Evolutionary conservation across 2,797 vertebrate species (phyloP).

Genomic region (Crenichthys baileyi): DNA sequence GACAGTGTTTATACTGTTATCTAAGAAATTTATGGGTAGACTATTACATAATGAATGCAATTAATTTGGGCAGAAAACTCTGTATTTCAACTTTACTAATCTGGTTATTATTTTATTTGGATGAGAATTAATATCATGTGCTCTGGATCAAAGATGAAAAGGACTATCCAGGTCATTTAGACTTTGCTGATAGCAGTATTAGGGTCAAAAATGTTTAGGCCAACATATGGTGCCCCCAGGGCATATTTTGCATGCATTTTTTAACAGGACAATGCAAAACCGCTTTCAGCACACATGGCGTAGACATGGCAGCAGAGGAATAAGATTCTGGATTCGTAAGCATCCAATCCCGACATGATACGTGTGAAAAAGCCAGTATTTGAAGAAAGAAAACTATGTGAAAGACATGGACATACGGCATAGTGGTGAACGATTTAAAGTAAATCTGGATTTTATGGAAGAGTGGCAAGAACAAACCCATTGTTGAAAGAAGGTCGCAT

Average conservation of each 20-base stretch:
- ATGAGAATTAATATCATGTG: conserved; percentile 6
- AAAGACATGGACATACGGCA: background rate
- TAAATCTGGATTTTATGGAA: background rate
- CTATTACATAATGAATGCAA: background rate
- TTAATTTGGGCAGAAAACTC: background rate
- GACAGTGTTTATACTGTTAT: background rate
- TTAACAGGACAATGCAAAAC: background rate
- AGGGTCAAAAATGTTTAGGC: background rate
- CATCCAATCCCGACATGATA: background rate
- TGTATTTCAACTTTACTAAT: background rate
- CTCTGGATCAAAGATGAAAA: background rate
- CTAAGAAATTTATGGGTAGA: background rate
- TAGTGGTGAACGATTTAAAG: background rate
- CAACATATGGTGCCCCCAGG: background rate
- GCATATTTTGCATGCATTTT: conserved; percentile 9
- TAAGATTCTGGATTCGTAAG: background rate
- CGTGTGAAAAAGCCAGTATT: conserved; percentile 2
- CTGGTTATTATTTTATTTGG: background rate
- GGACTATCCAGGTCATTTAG: background rate
- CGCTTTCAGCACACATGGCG: background rate
- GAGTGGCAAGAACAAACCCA: background rate
- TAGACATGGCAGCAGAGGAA: background rate
- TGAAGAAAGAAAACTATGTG: background rate
- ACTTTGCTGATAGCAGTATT: background rate
- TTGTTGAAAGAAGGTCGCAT: too few relatives aligned